Evolutionary conservation across 2,888 invertebrate genomes (phyloP).

Genomic region (Taphrorychus bicolor): DNA sequence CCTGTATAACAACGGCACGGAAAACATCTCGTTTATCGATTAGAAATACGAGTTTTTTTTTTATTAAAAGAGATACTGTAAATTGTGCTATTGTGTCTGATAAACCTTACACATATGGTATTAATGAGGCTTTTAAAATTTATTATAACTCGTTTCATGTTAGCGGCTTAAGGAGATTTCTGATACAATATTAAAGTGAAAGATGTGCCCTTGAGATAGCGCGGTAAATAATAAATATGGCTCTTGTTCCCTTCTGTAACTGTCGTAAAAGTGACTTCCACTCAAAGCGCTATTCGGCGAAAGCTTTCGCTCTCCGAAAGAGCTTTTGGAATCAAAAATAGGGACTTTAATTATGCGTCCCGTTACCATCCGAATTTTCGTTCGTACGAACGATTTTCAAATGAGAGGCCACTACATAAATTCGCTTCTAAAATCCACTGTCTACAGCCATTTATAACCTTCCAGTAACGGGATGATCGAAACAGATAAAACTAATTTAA

Average conservation of each 20-base stretch:
- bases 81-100: no score
- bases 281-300: background rate
- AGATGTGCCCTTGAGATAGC: conserved; percentile 1
- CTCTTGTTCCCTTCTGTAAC: background rate
- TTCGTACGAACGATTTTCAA: background rate
- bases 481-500: conserved; percentile 19
- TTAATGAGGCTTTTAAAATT: conserved; percentile 3
- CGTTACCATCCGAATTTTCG: background rate
- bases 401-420: background rate
- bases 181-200: background rate
- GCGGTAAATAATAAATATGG: background rate
- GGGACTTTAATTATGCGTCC: background rate
- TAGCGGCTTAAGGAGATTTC: background rate
- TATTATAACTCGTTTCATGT: background rate
- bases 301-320: background rate
- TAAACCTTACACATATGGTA: no score
- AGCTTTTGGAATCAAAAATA: background rate
- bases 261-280: background rate
- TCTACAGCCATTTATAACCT: conserved; percentile 2
- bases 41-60: no score
- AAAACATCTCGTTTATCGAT: no score
- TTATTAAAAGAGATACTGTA: no score
- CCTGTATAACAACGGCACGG: no score
- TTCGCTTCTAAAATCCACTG: conserved; percentile 7
- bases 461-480: conserved; percentile 4